Evolutionary conservation across 2,797 vertebrate genomes (phyloP).

Genomic region (Lutjanus campechanus): DNA sequence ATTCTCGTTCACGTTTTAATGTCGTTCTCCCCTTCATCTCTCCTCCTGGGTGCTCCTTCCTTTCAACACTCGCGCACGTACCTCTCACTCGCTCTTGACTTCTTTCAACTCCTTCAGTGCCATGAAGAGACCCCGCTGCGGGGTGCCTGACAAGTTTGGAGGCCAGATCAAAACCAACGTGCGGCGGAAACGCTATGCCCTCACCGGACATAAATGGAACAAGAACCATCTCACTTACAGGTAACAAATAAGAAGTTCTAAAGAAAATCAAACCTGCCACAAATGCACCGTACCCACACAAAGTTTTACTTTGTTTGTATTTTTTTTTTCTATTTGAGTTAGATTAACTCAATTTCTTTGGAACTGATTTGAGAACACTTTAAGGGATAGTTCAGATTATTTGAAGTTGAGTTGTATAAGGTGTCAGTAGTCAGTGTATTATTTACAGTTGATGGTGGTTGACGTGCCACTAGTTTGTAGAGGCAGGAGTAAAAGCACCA

Average conservation of each 20-base stretch:
- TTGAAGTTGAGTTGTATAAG: too few relatives aligned
- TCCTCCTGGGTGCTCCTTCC: slow-evolving; percentile 35
- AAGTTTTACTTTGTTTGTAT: neutral
- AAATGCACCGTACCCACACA: neutral
- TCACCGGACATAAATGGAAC: slow-evolving; percentile 87
- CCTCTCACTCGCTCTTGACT: slow-evolving; percentile 16
- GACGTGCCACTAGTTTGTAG: too few relatives aligned
- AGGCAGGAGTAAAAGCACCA: too few relatives aligned
- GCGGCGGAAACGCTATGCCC: slow-evolving; percentile 91
- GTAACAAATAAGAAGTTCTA: slow-evolving; percentile 62
- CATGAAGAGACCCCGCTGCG: slow-evolving; percentile 94
- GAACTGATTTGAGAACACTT: neutral
- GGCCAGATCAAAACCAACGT: slow-evolving; percentile 92
- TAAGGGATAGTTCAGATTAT: too few relatives aligned
- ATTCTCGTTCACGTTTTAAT: neutral
- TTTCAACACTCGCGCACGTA: slow-evolving; percentile 22
- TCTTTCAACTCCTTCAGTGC: slow-evolving; percentile 83
- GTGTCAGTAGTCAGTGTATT: too few relatives aligned
- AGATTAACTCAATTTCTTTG: neutral
- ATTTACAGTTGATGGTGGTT: too few relatives aligned
- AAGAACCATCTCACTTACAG: slow-evolving; percentile 86
- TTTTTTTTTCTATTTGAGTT: neutral
- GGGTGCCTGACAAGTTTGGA: slow-evolving; percentile 95
- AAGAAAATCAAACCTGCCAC: neutral
- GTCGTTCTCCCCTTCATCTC: slow-evolving; percentile 34